Percentiles rank a stretch among this genome's conserved stretches.
Evolutionary conservation across 2,888 invertebrate genomes (phyloP).

Genomic region (Lapara coniferarum): DNA sequence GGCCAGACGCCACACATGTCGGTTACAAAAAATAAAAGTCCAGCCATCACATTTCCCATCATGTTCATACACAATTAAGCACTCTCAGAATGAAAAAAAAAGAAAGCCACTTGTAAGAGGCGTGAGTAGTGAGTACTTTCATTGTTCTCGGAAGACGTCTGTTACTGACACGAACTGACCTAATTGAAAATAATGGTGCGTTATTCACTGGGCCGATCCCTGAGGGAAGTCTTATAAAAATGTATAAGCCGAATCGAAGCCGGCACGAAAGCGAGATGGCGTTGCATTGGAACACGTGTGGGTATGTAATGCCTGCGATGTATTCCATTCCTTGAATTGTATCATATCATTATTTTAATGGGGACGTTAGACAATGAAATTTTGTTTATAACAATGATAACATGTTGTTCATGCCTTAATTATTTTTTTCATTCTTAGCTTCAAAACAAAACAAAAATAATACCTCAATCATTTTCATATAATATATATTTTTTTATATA

Average conservation of each 20-base stretch:
- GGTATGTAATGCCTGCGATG: conserved; percentile 37
- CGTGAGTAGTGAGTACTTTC: conserved; percentile 77
- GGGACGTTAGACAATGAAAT: conserved; percentile 29
- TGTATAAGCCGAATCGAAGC: conserved; percentile 57
- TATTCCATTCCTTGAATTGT: conserved; percentile 62
- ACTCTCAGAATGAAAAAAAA: conserved; percentile 70
- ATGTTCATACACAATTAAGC: conserved; percentile 74
- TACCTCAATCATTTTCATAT: neutral
- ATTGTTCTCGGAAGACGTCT: conserved; percentile 78
- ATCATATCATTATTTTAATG: conserved; percentile 69
- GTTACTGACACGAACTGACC: conserved; percentile 76
- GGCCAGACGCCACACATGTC: conserved; percentile 56
- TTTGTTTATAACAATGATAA: conserved; percentile 6
- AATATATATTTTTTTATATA: neutral
- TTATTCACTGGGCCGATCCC: conserved; percentile 71
- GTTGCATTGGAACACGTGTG: conserved; percentile 38
- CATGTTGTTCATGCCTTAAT: neutral
- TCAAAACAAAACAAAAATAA: neutral
- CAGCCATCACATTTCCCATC: conserved; percentile 65
- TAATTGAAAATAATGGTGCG: conserved; percentile 81
- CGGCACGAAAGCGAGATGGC: conserved; percentile 36
- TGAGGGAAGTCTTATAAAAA: conserved; percentile 67
- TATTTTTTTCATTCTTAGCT: neutral
- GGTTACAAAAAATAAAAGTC: conserved; percentile 58
- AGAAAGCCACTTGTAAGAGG: conserved; percentile 75